Evolutionary conservation across 2,888 invertebrate species (phyloP).

Genomic region (Pasiphila rectangulata): DNA sequence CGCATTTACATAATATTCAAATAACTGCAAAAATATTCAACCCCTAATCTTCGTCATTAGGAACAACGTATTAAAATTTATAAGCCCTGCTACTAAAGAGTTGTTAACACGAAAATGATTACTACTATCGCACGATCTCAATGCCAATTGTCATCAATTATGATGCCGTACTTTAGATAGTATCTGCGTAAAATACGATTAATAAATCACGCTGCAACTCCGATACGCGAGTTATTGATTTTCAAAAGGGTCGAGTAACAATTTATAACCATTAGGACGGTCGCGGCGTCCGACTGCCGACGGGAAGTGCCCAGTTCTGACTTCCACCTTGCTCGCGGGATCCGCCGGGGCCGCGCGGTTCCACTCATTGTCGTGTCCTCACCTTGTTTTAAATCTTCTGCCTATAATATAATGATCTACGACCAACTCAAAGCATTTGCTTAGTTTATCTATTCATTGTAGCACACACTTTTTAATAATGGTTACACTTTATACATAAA

Average conservation of each 20-base stretch:
- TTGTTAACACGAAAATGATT: slow-evolving; percentile 77
- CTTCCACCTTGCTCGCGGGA: slow-evolving; percentile 22
- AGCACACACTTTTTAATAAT: no score
- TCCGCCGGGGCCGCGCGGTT: no score
- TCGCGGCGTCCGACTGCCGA: slow-evolving; percentile 20
- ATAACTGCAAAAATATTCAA: slow-evolving; percentile 55
- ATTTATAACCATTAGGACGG: slow-evolving; percentile 74
- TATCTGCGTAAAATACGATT: slow-evolving; percentile 76
- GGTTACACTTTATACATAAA: no score
- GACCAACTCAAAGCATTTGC: no score
- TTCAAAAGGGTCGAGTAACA: slow-evolving; percentile 69
- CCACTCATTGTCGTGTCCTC: no score
- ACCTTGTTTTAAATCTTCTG: neutral
- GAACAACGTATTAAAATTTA: slow-evolving; percentile 66
- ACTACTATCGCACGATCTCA: slow-evolving; percentile 43
- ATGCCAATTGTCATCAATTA: slow-evolving; percentile 74
- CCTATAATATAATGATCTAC: neutral
- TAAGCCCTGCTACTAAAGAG: slow-evolving; percentile 62
- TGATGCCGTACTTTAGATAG: slow-evolving; percentile 71
- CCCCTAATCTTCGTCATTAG: slow-evolving; percentile 56
- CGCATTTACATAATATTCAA: slow-evolving; percentile 67
- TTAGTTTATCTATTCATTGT: no score
- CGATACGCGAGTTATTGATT: slow-evolving; percentile 70
- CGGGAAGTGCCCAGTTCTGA: slow-evolving; percentile 30
- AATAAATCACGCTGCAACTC: slow-evolving; percentile 73